A percentile compares a stretch with the other conserved stretches of the same genome.
These are phyloP conservation scores for Gymnoscopelus microlampas DNA, from an alignment of 2,797 vertebrate species.

Conservation along the genomic window DNA sequence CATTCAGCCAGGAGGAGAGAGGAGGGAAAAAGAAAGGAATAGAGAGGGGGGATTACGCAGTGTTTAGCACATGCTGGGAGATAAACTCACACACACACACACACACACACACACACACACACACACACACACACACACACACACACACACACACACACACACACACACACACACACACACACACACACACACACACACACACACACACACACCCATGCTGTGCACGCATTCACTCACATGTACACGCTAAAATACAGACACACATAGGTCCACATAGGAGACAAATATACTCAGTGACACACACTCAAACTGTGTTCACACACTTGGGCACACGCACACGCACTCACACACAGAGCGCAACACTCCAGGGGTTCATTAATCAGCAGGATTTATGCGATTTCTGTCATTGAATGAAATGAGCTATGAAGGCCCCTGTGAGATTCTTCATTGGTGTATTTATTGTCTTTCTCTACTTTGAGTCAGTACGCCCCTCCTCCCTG, in stretches of 20 bases:
- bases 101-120: slow-evolving; percentile 9
- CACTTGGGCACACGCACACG: slow-evolving; percentile 15
- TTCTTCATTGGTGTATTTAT: slow-evolving; percentile 57
- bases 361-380: slow-evolving; percentile 39
- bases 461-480: slow-evolving; percentile 50
- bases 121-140: slow-evolving; percentile 8
- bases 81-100: slow-evolving; percentile 30
- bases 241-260: too few relatives aligned
- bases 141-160: neutral
- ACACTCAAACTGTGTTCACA: neutral
- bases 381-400: slow-evolving; percentile 51
- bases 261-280: slow-evolving; percentile 30
- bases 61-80: slow-evolving; percentile 54
- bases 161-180: slow-evolving; percentile 32
- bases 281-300: too few relatives aligned
- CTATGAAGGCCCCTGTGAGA: slow-evolving; percentile 51
- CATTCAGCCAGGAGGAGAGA: slow-evolving; percentile 60
- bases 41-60: slow-evolving; percentile 47
- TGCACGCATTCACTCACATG: too few relatives aligned
- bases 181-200: slow-evolving; percentile 24
- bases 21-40: slow-evolving; percentile 39
- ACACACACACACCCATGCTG: too few relatives aligned
- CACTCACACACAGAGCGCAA: slow-evolving; percentile 3
- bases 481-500: slow-evolving; percentile 29
- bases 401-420: slow-evolving; percentile 52